Evolutionary conservation across 2,113 vertebrate species (phyloP), one percentile per base, ranked within the genome.

Genomic region (Pithys albifrons): DNA sequence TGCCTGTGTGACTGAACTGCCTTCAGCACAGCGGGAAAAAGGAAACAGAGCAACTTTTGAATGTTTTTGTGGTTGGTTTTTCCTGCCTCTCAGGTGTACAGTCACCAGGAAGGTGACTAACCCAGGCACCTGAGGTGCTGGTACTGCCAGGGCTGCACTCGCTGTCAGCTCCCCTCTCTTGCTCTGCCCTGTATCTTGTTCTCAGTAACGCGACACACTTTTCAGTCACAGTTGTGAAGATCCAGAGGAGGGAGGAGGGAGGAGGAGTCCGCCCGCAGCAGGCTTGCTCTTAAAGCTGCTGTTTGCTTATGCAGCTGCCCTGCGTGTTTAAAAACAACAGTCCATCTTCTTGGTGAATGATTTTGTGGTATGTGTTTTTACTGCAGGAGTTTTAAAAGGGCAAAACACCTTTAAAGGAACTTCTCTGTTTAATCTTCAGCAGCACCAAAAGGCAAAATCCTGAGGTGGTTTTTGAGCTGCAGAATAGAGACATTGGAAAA

Each of bases 101-200:
- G 52, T 93, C 77, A 37, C 20, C 3, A 1, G 31, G 62, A 58
- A 33, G 52, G 20, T 84, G 89, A 70, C 54, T 81, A 57, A 80
- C 41, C 14, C 3, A 0, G 22, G 41, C 12, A 5, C 3, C 22
- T 14, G 3, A 4, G 35, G 39, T 66, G 7, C 28, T 18, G 10
- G 28, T 23, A 12, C 37, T 35, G 7, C 48, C 0, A 0, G 43
- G 54, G 31, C 66, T 46, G 8, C 48, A 19, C 8, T 48, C 11
- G 1, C 45, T 82, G 61, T 45, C n/a, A 6, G 65, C n/a, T 71
- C 24, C 54, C 54, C 27, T 17, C 15, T 58, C 70, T 93, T 54
- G 66, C 62, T 84, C 85, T 77, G 72, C 66, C 49, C 25, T 76
- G 1, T 41, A 3, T 69, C 13, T 67, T 78, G 59, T 57, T 83